Percentiles rank a stretch among this genome's conserved stretches.
These are phyloP conservation scores for Drosophila nannoptera DNA, from an alignment of 1,140 invertebrate species.

Conservation along the genomic window DNA sequence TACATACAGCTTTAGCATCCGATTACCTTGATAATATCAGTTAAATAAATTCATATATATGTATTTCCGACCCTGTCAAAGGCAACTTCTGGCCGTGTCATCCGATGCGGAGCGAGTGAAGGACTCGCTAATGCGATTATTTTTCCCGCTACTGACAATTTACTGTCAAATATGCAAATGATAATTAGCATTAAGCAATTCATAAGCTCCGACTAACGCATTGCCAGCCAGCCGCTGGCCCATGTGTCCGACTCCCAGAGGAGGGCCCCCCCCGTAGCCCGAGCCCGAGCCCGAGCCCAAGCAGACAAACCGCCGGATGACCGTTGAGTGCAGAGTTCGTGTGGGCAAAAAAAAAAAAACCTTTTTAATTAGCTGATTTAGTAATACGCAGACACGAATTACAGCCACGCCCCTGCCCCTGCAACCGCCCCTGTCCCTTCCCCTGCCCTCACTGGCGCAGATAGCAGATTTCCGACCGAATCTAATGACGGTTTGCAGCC, in stretches of 20 bases:
- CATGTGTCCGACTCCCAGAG: constrained; percentile 13
- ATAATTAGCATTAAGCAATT: constrained; percentile 28
- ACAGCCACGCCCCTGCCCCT: neutral
- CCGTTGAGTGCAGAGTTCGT: constrained; percentile 53
- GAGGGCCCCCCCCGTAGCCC: constrained; percentile 2
- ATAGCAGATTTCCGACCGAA: neutral
- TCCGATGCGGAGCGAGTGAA: neutral
- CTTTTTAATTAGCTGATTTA: constrained; percentile 78
- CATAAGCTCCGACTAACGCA: constrained; percentile 30
- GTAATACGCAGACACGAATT: constrained; percentile 30
- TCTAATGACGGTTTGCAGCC: constrained; percentile 37
- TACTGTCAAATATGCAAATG: constrained; percentile 8
- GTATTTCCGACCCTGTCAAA: too few species aligned
- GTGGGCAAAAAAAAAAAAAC: constrained; percentile 33
- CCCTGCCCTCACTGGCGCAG: neutral
- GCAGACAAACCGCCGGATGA: constrained; percentile 55
- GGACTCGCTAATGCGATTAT: neutral
- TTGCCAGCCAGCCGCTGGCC: constrained; percentile 7
- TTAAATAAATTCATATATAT: too few species aligned
- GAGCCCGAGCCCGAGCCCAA: constrained; percentile 20
- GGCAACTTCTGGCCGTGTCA: too few species aligned
- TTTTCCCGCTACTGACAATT: neutral
- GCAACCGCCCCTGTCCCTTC: too few species aligned
- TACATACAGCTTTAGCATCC: too few species aligned
- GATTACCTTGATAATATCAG: too few species aligned